phyloP scores from a whole-genome alignment of 2,113 vertebrate species.

The Pituophis catenifer region DNA sequence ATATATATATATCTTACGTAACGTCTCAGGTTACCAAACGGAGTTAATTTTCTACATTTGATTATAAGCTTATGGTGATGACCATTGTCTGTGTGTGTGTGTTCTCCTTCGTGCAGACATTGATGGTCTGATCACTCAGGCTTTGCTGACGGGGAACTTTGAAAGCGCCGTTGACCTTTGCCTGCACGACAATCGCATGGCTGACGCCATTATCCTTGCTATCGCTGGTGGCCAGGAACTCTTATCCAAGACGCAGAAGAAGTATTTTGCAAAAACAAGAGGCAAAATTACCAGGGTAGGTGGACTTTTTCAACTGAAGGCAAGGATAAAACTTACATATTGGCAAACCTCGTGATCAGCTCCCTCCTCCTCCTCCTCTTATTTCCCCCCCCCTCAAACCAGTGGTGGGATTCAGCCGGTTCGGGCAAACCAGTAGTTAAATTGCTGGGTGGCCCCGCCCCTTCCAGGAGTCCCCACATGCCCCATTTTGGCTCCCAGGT shows the following conservation, averaged over 20 bases:
- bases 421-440: too few species aligned
- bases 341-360: neutral
- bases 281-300: constrained; percentile 93
- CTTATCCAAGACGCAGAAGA: constrained; percentile 87
- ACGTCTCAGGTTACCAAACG: neutral
- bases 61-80: neutral
- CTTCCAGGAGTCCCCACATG: too few species aligned
- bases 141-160: constrained; percentile 89
- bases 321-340: neutral
- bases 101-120: constrained; percentile 74
- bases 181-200: constrained; percentile 93
- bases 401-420: too few species aligned
- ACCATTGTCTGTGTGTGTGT: neutral
- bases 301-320: constrained; percentile 29
- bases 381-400: neutral
- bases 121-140: constrained; percentile 93
- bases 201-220: constrained; percentile 92
- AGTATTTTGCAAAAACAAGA: constrained; percentile 86
- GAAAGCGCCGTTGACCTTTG: constrained; percentile 92
- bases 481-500: too few species aligned
- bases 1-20: neutral
- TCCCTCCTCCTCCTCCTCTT: neutral
- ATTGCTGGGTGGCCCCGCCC: too few species aligned
- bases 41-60: neutral
- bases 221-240: constrained; percentile 90